Evolutionary conservation across 2,888 invertebrate genomes (phyloP).

Genomic region (Orthosia gracilis): DNA sequence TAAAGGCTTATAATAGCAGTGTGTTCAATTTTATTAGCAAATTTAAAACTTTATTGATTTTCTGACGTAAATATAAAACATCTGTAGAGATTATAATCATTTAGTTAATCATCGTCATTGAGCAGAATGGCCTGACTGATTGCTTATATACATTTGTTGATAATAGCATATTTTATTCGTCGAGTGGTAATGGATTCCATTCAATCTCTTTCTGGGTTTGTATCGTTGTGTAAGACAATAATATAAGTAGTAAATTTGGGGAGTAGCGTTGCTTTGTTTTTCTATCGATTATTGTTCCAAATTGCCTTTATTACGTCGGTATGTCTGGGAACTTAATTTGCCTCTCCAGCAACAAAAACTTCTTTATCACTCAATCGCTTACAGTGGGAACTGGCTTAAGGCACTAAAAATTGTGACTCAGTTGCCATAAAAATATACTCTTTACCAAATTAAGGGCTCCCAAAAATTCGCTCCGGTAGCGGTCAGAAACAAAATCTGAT

Average conservation of each 20-base stretch:
- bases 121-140: conserved; percentile 28
- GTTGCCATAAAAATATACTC: conserved; percentile 54
- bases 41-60: conserved; percentile 3
- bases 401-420: conserved; percentile 47
- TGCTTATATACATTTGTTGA: conserved; percentile 26
- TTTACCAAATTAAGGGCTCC: conserved; percentile 62
- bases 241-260: neutral
- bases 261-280: neutral
- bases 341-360: conserved; percentile 42
- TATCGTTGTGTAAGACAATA: neutral
- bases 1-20: neutral
- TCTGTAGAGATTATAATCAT: conserved; percentile 41
- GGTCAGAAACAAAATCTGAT: conserved; percentile 69
- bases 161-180: conserved; percentile 20
- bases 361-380: conserved; percentile 48
- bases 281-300: conserved; percentile 4
- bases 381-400: conserved; percentile 60
- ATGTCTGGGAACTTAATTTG: conserved; percentile 30
- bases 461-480: conserved; percentile 67
- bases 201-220: conserved; percentile 15
- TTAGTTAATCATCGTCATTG: conserved; percentile 37
- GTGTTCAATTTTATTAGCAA: neutral
- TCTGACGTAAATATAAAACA: conserved; percentile 20
- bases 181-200: conserved; percentile 14
- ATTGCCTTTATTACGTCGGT: conserved; percentile 8